Percentiles rank a stretch among this genome's conserved stretches.
Evolutionary conservation across 2,888 invertebrate genomes (phyloP).

Genomic region (Agrotis puta): DNA sequence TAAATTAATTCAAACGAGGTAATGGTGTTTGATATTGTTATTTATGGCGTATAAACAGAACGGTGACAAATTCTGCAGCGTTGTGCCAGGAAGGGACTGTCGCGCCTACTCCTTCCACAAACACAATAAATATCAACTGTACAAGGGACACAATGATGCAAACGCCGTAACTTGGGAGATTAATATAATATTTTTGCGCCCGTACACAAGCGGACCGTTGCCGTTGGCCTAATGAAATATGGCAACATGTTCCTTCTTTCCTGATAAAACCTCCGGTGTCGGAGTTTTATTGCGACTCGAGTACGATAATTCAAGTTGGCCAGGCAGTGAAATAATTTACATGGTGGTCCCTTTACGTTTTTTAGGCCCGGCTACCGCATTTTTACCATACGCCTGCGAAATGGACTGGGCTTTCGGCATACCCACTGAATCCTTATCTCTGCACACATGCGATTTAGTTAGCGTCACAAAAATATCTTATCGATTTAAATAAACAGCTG

Average conservation of each 20-base stretch:
- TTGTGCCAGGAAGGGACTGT: conserved; percentile 73
- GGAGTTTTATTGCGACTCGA: conserved; percentile 87
- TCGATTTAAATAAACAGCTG: conserved; percentile 53
- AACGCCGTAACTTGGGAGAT: conserved; percentile 83
- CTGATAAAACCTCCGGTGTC: conserved; percentile 87
- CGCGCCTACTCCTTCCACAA: conserved; percentile 77
- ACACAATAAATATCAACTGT: conserved; percentile 82
- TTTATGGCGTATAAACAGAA: conserved; percentile 65
- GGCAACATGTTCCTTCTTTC: conserved; percentile 85
- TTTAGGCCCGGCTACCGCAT: conserved; percentile 81
- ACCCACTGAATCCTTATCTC: conserved; percentile 68
- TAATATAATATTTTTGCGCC: conserved; percentile 88
- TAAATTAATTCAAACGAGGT: conserved; percentile 61
- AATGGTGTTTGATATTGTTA: conserved; percentile 65
- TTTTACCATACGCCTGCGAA: conserved; percentile 75
- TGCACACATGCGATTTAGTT: conserved; percentile 64
- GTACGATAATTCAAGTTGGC: conserved; percentile 86
- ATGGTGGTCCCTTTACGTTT: conserved; percentile 83
- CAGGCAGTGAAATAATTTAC: conserved; percentile 87
- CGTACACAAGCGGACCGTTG: conserved; percentile 82
- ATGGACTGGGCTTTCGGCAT: conserved; percentile 63
- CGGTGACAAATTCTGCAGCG: conserved; percentile 76
- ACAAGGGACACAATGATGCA: conserved; percentile 83
- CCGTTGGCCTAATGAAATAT: conserved; percentile 88
- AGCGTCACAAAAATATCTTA: conserved; percentile 66